phyloP scores from a whole-genome alignment of 2,113 vertebrate genomes.

The Oreotrochilus melanogaster region DNA sequence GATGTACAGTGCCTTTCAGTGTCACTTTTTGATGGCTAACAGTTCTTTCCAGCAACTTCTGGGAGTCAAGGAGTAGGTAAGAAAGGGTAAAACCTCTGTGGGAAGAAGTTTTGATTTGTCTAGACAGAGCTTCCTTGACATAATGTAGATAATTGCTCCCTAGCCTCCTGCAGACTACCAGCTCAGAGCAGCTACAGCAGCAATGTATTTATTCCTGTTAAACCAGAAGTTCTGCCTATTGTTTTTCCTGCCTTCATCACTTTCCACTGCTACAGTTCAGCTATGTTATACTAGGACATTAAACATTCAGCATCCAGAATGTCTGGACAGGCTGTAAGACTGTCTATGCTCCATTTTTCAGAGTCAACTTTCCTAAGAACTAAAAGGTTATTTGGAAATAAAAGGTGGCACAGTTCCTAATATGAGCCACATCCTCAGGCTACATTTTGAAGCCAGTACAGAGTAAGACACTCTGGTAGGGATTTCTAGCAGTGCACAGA shows the following conservation, averaged over 20 bases:
- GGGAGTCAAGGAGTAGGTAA: not conserved
- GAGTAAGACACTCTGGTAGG: not conserved
- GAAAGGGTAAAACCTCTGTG: not conserved
- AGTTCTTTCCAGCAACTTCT: not conserved
- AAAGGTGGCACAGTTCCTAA: not conserved
- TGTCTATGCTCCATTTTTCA: conserved; percentile 4
- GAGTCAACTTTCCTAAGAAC: not conserved
- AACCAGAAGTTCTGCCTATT: conserved; percentile 60
- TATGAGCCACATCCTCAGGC: not conserved
- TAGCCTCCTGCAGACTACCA: not conserved
- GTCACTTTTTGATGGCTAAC: not conserved
- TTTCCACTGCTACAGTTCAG: conserved; percentile 25
- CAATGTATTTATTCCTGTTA: conserved; percentile 10
- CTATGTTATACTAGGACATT: not conserved
- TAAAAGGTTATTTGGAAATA: conserved; percentile 1
- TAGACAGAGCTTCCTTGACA: conserved; percentile 23
- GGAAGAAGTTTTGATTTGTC: not conserved
- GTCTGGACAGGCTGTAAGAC: conserved; percentile 50
- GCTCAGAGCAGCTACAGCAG: not conserved
- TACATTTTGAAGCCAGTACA: not conserved
- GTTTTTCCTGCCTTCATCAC: conserved; percentile 39
- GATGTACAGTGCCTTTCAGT: not conserved
- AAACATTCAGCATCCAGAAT: conserved; percentile 37
- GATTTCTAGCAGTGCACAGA: not conserved
- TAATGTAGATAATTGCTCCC: not conserved